Evolutionary conservation across 1,140 invertebrate species (phyloP).

Genomic region (Phymorhynchus buccinoides): DNA sequence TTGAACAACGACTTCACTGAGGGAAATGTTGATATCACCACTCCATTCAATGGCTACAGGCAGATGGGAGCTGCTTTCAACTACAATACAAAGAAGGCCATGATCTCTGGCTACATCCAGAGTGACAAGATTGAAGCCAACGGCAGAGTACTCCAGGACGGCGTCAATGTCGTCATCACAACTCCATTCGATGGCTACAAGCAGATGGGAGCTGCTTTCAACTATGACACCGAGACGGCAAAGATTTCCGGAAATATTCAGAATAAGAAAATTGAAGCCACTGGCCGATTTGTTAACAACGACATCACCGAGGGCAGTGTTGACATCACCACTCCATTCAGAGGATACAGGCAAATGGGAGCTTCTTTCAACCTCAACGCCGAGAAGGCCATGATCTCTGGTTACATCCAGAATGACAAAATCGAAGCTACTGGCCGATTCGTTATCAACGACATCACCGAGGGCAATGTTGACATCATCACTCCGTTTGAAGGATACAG

Average conservation of each 20-base stretch:
- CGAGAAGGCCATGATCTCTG: background rate
- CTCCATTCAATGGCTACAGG: slow-evolving; percentile 7
- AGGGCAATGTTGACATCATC: background rate
- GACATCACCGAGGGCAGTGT: background rate
- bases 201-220: no score
- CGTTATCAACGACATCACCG: background rate
- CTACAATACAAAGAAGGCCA: no score
- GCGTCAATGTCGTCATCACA: no score
- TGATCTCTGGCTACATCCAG: no score
- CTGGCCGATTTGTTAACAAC: no score
- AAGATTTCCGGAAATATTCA: no score
- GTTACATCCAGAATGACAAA: background rate
- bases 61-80: no score
- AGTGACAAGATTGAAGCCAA: no score
- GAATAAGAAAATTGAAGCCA: background rate
- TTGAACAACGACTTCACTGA: background rate
- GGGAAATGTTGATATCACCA: background rate
- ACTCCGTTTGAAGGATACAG: slow-evolving; percentile 20
- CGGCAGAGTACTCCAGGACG: no score
- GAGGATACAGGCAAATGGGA: no score
- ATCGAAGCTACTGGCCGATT: background rate
- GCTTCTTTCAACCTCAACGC: background rate
- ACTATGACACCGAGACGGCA: no score
- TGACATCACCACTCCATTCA: background rate
- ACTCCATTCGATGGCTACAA: no score